Evolutionary conservation across 2,797 vertebrate genomes (phyloP), one percentile per base, ranked within the genome.

Genomic region (Artibeus lituratus): DNA sequence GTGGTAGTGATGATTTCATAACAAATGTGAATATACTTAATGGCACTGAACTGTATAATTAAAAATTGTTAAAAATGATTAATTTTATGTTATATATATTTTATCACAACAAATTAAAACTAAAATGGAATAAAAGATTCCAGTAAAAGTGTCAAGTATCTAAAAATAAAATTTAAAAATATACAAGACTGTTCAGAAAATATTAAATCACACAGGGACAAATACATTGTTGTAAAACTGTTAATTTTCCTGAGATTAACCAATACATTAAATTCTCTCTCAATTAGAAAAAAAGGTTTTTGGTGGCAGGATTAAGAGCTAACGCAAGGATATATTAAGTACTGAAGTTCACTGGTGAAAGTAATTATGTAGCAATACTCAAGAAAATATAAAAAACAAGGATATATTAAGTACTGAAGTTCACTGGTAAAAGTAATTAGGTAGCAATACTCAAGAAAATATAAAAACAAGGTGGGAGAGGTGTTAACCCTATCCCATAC

Each of bases 311-410:
- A 29, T 42, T 21, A 90, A 74, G 15, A 90, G 39, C 85, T 91
- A 91, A 82, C 14, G 86, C 7, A 87, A 87, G 18, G 65, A 94
- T 82, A 87, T 74, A 82, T 37, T 74, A 85, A 49, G 12, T 85
- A 92, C 6, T 89, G 62, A 70, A 21, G 16, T 62, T 91, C 37
- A 91, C 72, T 44, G 39, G 22, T 74, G 16, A 74, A 91, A 92
- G 37, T 57, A 81, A 78, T 65, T 93, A 90, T 19, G 24, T 62
- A 93, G 80, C 59, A 85, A 73, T 9, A 70, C 14, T 7, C 51
- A 91, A 91, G 57, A 91, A 94, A 91, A 91, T 53, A 91, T 76
- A 78, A 91, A 83, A 87, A 55, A 89, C 7, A 87, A 87, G 18
- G 65, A 94, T 82, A 87, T 74, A 82, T 37, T 74, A 85, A 49